Conservation (phyloP, 2,113 vertebrate species). For the Coracopsis vasa region DNA sequence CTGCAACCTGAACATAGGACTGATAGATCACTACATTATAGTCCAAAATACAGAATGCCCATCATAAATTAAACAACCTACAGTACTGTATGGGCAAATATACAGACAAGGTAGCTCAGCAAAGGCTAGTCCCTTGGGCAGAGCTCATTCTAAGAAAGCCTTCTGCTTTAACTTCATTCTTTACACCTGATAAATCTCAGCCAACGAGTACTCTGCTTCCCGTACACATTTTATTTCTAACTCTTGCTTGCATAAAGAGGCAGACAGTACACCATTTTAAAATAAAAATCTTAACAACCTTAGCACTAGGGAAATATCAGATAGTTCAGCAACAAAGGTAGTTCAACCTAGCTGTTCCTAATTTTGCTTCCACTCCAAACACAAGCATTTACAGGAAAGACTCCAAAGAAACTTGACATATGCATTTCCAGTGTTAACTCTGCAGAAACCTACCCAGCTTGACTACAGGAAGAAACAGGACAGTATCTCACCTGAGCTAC, state of each 20-base stretch:
- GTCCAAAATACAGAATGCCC: neutral
- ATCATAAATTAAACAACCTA: neutral
- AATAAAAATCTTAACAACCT: neutral
- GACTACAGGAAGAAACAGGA: neutral
- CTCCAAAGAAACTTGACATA: neutral
- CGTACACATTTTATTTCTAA: neutral
- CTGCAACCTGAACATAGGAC: neutral
- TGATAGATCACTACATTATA: neutral
- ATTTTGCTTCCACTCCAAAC: neutral
- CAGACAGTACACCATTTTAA: neutral
- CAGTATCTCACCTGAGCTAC: neutral
- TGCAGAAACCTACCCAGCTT: neutral
- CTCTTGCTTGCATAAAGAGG: neutral
- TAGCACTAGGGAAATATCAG: neutral
- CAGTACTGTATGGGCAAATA: neutral
- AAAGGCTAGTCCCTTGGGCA: neutral
- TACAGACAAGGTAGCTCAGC: neutral
- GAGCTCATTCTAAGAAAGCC: neutral
- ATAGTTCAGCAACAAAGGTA: neutral
- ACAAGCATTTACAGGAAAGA: neutral
- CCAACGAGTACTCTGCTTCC: neutral
- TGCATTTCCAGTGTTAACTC: neutral
- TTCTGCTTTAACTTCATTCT: neutral
- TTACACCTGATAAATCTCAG: neutral
- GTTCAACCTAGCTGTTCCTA: neutral